Percentiles rank a stretch among this genome's conserved stretches.
Evolutionary conservation across 2,797 vertebrate genomes (phyloP).

Genomic region (Onychomys leucogaster): DNA sequence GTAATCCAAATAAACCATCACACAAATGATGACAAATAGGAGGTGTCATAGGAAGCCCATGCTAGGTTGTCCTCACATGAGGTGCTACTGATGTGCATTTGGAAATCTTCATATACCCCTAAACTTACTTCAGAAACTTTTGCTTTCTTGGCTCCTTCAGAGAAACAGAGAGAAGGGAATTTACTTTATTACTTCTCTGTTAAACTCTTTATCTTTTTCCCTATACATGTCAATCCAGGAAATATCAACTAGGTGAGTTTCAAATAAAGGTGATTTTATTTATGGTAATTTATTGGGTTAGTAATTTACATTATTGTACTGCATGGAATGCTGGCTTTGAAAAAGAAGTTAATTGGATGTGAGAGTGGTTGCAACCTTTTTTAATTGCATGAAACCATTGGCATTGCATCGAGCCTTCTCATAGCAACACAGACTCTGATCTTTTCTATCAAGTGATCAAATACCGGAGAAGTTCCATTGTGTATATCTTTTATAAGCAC

Average conservation of each 20-base stretch:
- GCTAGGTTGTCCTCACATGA: not conserved
- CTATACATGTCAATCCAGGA: not conserved
- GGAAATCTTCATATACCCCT: not conserved
- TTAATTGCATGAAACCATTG: conserved; percentile 41
- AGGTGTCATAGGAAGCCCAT: not conserved
- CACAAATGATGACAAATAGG: not conserved
- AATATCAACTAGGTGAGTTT: conserved; percentile 40
- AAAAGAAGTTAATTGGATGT: conserved; percentile 16
- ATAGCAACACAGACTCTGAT: conserved; percentile 8
- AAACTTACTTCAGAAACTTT: not conserved
- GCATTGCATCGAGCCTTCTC: not conserved
- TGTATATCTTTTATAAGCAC: conserved; percentile 35
- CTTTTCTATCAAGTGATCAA: conserved; percentile 15
- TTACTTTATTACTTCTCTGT: not conserved
- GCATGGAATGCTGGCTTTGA: conserved; percentile 15
- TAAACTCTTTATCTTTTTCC: conserved; percentile 38
- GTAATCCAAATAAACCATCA: not conserved
- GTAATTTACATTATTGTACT: not conserved
- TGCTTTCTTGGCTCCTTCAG: conserved; percentile 1
- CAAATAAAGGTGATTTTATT: conserved; percentile 42
- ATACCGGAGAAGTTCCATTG: conserved; percentile 21
- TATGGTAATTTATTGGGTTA: conserved; percentile 39
- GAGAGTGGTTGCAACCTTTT: conserved; percentile 11
- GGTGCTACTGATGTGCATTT: not conserved
- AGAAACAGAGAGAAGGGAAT: conserved; percentile 25